Conservation (phyloP, 2,797 vertebrate species). For the Spinus pinus region DNA sequence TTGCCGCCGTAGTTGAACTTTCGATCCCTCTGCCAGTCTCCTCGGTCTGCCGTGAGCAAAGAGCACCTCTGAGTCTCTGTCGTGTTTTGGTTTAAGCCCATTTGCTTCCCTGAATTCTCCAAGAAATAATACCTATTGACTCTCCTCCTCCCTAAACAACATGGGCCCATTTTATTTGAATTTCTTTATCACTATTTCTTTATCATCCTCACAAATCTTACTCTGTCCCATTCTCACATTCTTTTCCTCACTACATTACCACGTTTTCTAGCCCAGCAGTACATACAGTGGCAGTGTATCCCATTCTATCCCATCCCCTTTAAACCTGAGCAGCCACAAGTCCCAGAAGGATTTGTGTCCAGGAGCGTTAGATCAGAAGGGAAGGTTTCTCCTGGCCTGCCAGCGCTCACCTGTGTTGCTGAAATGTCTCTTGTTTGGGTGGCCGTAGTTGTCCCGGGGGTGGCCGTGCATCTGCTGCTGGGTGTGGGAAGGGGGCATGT, state of each 20-base stretch:
- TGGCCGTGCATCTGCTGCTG: conserved; percentile 86
- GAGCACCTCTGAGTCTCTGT: background rate
- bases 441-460: conserved; percentile 86
- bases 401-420: conserved; percentile 74
- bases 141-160: background rate
- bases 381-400: background rate
- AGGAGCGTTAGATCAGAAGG: background rate
- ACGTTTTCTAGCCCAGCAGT: background rate
- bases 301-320: background rate
- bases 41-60: conserved; percentile 80
- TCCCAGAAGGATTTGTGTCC: background rate
- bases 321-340: background rate
- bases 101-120: background rate
- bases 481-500: conserved; percentile 73
- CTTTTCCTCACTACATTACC: background rate
- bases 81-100: background rate
- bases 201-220: background rate
- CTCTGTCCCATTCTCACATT: background rate
- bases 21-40: conserved; percentile 95
- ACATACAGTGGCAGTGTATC: background rate
- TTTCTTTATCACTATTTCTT: background rate
- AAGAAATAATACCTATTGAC: background rate
- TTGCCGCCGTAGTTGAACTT: conserved; percentile 91
- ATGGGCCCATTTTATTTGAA: background rate
- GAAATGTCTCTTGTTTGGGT: conserved; percentile 90